phyloP scores from a whole-genome alignment of 2,113 vertebrate genomes.

The Osmerus mordax region DNA sequence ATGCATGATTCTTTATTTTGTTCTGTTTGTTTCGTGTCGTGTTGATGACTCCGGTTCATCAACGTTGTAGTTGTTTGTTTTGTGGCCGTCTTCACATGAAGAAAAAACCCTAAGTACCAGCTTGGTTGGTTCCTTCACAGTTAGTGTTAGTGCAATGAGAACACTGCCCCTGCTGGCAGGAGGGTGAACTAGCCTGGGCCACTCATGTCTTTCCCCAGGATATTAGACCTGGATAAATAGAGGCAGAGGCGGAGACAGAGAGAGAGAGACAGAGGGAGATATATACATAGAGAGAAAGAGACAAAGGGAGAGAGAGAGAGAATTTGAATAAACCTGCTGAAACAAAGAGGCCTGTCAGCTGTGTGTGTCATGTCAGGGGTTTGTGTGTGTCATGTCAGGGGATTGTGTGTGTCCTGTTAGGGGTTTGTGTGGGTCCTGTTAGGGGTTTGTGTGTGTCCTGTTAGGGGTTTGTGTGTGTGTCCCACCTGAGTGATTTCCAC shows the following conservation, averaged over 20 bases:
- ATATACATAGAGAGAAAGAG: not conserved
- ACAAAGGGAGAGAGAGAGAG: not conserved
- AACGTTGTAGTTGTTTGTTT: constrained; percentile 31
- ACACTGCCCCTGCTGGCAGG: constrained; percentile 57
- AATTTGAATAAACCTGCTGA: too few relatives aligned
- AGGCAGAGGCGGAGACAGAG: not conserved
- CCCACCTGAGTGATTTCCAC: constrained; percentile 95
- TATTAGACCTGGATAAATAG: constrained; percentile 75
- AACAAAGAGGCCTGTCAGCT: too few relatives aligned
- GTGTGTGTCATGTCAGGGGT: too few relatives aligned
- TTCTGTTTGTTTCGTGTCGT: constrained; percentile 5
- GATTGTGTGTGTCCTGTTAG: not conserved
- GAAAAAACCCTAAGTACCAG: constrained; percentile 76
- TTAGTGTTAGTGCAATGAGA: constrained; percentile 77
- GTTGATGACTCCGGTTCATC: constrained; percentile 77
- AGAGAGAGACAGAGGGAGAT: not conserved
- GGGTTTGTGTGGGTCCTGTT: not conserved
- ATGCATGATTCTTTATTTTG: not conserved
- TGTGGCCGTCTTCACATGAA: constrained; percentile 43
- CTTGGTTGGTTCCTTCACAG: constrained; percentile 82
- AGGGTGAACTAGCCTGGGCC: constrained; percentile 57
- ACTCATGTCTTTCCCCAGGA: constrained; percentile 89
- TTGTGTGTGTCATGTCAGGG: too few relatives aligned
- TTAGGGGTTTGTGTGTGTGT: not conserved
- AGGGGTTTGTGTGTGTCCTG: too few relatives aligned